A percentile compares a stretch with the other conserved stretches of the same genome.
phyloP scores from a whole-genome alignment of 2,113 vertebrate species.

The Crotalus tigris region DNA sequence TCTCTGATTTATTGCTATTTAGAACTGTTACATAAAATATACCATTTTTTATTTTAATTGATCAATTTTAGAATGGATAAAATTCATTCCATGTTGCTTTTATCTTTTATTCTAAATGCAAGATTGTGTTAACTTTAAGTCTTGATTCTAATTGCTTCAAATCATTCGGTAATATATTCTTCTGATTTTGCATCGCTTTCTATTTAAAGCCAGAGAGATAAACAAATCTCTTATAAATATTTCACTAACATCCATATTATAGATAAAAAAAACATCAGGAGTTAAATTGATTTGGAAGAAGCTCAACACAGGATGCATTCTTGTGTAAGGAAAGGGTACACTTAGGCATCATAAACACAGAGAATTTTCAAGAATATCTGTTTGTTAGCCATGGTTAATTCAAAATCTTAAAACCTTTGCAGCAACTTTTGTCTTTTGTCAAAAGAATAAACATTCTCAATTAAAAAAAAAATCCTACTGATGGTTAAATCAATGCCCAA shows the following conservation, averaged over 20 bases:
- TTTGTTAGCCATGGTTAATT: not conserved
- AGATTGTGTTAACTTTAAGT: not conserved
- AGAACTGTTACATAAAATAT: not conserved
- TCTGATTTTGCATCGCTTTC: not conserved
- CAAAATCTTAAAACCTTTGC: not conserved
- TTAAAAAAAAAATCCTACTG: not conserved
- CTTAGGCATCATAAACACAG: not conserved
- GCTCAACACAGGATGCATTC: not conserved
- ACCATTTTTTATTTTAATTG: not conserved
- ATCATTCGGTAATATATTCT: not conserved
- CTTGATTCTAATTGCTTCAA: not conserved
- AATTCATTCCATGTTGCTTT: not conserved
- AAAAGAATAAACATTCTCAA: not conserved
- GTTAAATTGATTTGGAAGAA: not conserved
- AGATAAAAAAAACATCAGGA: not conserved
- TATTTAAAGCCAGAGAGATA: not conserved
- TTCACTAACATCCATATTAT: not conserved
- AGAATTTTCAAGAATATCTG: not conserved
- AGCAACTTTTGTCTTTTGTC: not conserved
- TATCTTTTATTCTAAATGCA: not conserved
- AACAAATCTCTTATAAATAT: not conserved
- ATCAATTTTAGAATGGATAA: not conserved
- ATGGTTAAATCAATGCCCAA: not conserved
- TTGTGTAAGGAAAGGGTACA: not conserved
- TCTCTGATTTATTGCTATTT: not conserved